Base-by-base conservation (phyloP, 2,113 vertebrate genomes). In the Heliornis fulica region DNA sequence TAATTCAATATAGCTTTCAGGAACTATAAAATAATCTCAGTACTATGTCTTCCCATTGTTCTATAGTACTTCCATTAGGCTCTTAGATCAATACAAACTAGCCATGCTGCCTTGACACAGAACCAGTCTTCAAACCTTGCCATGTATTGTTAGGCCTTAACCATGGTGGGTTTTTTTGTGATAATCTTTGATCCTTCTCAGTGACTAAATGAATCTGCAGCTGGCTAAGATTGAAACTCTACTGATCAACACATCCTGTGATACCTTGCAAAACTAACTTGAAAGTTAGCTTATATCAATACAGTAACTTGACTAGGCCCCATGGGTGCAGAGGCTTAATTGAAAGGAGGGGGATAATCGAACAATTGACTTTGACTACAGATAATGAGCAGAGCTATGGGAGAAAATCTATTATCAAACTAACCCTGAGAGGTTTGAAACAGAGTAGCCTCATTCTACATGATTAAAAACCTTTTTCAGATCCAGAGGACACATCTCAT, bases 341-440 rank as follows among this genome's bases (percentile, higher is more conserved):
- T 97, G 96, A 97, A 97, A 97, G 94, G 76, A 96, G 95, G 36
- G 29, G 56, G 61, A 75, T 93, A 96, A 96, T 94, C 96, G 95
- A 96, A 81, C 89, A 79, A 70, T 93, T 92, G 94, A 70, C 75
- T 97, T 95, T 96, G 94, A 96, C 89, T 97, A 90, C 94, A 95
- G 89, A 94, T 92, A 97, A 97, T 96, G 91, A 96, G 32, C 85
- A 85, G 59, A 71, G 89, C 59, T 81, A 59, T 80, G 87, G 92
- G 94, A 96, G 81, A 95, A 94, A 97, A 97, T 89, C 91, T 93
- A 93, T 97, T 97, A 94, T 75, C 80, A 95, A 75, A 81, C 90
- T 89, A 75, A 88, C 21, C 83, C 53, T 25, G 1, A 54, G 78
- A 78, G 71, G 11, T 34, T 59, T 96, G 85, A 89, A 92, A 77